Evolutionary conservation across 2,888 invertebrate genomes (phyloP).

Genomic region (Horisme vitalbata): DNA sequence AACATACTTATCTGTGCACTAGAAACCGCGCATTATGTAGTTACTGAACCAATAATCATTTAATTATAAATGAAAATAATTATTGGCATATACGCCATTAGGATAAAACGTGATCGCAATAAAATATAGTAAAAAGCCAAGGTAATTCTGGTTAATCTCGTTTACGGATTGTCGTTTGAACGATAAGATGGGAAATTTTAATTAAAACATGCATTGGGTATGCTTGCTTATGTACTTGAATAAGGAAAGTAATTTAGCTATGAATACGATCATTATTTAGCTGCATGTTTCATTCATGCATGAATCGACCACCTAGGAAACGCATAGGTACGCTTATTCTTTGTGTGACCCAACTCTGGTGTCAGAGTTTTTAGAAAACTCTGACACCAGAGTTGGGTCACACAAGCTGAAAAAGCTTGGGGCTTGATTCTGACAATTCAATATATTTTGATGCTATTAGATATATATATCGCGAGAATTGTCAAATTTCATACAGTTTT

Average conservation of each 20-base stretch:
- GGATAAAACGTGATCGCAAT: constrained; percentile 50
- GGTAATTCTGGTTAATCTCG: constrained; percentile 25
- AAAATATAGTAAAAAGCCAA: constrained; percentile 26
- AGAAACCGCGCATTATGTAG: constrained; percentile 44
- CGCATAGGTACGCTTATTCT: no score
- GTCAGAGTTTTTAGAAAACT: no score
- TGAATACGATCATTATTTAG: constrained; percentile 3
- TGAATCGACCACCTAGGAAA: constrained; percentile 6
- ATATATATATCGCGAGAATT: no score
- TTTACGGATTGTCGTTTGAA: constrained; percentile 17
- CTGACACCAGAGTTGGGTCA: no score
- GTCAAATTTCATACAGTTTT: no score
- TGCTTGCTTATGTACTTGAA: constrained; percentile 3
- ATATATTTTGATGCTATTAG: no score
- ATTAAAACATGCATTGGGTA: constrained; percentile 26
- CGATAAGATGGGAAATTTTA: constrained; percentile 22
- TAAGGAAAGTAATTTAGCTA: constrained; percentile 7
- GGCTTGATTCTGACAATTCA: no score
- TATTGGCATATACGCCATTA: constrained; percentile 53
- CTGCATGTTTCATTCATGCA: constrained; percentile 2
- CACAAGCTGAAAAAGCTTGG: no score
- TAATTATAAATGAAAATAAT: constrained; percentile 57
- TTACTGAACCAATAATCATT: constrained; percentile 41
- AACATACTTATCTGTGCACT: constrained; percentile 20
- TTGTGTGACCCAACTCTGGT: no score